Evolutionary conservation across 2,797 vertebrate species (phyloP), one percentile per base, ranked within the genome.

Genomic region (Eupleurogrammus muticus): DNA sequence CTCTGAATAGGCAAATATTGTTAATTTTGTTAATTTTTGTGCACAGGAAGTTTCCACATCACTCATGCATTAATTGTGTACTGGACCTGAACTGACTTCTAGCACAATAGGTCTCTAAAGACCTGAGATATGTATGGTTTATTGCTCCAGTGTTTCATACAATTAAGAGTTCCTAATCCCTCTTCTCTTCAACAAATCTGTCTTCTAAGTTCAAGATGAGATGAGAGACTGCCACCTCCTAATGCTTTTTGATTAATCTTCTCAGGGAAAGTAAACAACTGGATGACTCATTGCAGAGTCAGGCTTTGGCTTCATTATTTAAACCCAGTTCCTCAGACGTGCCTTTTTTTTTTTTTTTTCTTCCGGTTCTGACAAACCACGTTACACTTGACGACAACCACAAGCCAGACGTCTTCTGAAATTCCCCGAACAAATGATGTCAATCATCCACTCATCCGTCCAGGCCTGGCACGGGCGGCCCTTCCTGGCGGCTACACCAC

Each of bases 391-490:
- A 40, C 9, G 11, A 20, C 12, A 54, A 21, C 0, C 52, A 64
- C 47, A 47, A 77, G 17, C 36, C n/a, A 19, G 11, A 54, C 0
- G 20, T 59, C 72, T 44, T 38, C 11, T 63, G 34, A 60, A 36
- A 57, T 70, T 40, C 20, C 17, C 4, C 13, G 52, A 3, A 28
- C 28, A 68, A 59, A 35, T 34, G 35, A 66, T 34, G 44, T 82
- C 66, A 70, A 32, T 59, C 59, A 60, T 38, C 59, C 69, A 13
- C 9, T 81, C 79, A 73, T 73, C 75, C 68, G 16, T 74, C 66
- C 57, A 35, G 48, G 23, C 42, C 13, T 10, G 52, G 68, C 49
- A 85, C 87, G 82, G 73, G 79, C 44, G 86, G 77, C 51, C 47
- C 47, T 28, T 0, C 2, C 84, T 64, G 32, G 23, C 6, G 55